phyloP scores from a whole-genome alignment of 2,888 invertebrate species.

The Andrena minutula region DNA sequence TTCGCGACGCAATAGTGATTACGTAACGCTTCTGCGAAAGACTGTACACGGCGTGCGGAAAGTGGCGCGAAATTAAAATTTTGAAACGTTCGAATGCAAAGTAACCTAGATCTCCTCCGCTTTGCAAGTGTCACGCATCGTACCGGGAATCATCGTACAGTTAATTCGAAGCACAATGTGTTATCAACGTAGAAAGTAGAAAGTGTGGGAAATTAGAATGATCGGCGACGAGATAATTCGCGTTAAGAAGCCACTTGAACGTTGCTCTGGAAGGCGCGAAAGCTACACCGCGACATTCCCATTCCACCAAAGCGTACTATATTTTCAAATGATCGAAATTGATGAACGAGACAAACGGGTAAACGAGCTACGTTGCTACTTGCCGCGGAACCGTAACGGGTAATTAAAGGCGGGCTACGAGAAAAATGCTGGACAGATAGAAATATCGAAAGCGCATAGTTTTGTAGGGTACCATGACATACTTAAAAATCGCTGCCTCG shows the following conservation, averaged over 20 bases:
- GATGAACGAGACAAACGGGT: not conserved
- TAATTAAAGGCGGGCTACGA: not conserved
- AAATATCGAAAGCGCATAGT: not conserved
- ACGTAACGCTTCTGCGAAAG: conserved; percentile 11
- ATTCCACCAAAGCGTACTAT: not conserved
- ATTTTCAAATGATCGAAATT: not conserved
- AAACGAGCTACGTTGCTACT: not conserved
- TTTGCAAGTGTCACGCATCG: not conserved
- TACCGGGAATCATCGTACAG: no score
- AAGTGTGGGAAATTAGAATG: not conserved
- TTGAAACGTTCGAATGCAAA: conserved; percentile 5
- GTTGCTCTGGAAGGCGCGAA: no score
- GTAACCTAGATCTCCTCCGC: not conserved
- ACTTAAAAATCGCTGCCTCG: conserved; percentile 55
- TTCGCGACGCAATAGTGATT: conserved; percentile 3
- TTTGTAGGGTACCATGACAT: conserved; percentile 44
- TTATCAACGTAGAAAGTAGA: not conserved
- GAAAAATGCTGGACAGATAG: not conserved
- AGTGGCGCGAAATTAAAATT: conserved; percentile 6
- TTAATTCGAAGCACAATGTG: not conserved
- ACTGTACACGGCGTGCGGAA: not conserved
- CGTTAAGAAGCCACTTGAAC: no score
- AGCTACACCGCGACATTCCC: no score
- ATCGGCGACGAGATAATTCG: not conserved
- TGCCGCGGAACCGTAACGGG: not conserved